Base-by-base conservation (phyloP, 37 sponge, comb jelly and placozoan genomes). In the Spongia lamella region DNA sequence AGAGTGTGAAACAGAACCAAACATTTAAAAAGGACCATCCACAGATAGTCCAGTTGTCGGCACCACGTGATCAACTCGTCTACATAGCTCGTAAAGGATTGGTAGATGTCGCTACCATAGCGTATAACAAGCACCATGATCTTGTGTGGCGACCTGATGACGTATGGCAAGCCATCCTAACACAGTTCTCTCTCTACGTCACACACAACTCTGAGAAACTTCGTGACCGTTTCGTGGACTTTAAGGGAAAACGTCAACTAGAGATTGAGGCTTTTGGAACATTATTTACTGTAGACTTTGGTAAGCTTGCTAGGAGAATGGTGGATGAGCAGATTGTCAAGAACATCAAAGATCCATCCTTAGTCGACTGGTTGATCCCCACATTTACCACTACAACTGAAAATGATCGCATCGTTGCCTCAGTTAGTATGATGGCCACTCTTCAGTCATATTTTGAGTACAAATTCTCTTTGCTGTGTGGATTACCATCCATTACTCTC, bases 401-500 rank as follows among this genome's bases (percentile, higher is more conserved):
- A 7, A 64, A 70, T 16, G 82, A 81, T 34, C 80, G 66, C 51
- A 82, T 82, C 26, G 87, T 78, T 13, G 66, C 76, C 29, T 43
- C 80, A 40, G 69, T 87, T 1, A 76, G 76, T 7, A 61, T 87
- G 36, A 87, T 87, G 87, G 72, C 75, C 29, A 22, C 68, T 25
- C 54, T 87, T 38, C 67, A 87, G 51, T 32, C 66, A 25, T 87
- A 87, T 36, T 87, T 87, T 26, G 15, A 14, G 17, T 87, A 70
- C 57, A 15, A 19, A 25, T 0, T 75, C 3, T 9, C 11, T 7
- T 56, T 68, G 31, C 0, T 38, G 0, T 87, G 87, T 87, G 87
- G 87, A 29, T 76, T 87, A 37, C 87, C 87, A 22, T 76, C 75
- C 51, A 75, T 87, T 34, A 87, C 87, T 43, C 60, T 87, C 4